Evolutionary conservation across 2,888 invertebrate genomes (phyloP).

Genomic region (Drosophila anomalipes): DNA sequence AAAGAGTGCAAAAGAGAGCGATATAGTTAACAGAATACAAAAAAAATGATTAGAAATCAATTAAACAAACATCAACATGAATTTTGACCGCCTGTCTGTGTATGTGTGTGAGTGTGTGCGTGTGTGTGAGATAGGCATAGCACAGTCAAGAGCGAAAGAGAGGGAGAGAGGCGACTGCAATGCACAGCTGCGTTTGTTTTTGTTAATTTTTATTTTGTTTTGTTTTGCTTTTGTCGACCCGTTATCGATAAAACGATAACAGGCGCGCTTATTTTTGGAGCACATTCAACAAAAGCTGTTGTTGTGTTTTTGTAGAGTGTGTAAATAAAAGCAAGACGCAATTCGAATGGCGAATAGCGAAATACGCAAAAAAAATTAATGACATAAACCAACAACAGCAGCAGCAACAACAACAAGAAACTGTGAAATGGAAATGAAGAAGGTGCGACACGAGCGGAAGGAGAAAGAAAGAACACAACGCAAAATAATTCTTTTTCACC

Average conservation of each 20-base stretch:
- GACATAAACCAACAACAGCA: conserved; percentile 32
- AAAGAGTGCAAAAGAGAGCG: conserved; percentile 16
- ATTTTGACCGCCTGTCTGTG: conserved; percentile 7
- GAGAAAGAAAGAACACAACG: conserved; percentile 8
- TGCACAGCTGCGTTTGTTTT: conserved; percentile 25
- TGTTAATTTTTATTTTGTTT: conserved; percentile 25
- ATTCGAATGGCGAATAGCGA: conserved; percentile 58
- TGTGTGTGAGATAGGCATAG: conserved; percentile 5
- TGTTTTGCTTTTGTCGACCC: conserved; percentile 45
- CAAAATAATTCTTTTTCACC: neutral
- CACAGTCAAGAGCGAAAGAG: conserved; percentile 2
- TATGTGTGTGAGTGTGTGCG: conserved; percentile 8
- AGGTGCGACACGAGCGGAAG: conserved; percentile 29
- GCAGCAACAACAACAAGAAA: conserved; percentile 10
- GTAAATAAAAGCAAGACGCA: conserved; percentile 69
- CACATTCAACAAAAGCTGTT: conserved; percentile 28
- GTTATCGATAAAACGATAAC: conserved; percentile 76
- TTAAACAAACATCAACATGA: conserved; percentile 71
- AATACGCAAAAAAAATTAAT: conserved; percentile 45
- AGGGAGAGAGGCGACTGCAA: conserved; percentile 8
- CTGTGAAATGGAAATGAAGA: conserved; percentile 37
- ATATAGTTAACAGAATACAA: conserved; percentile 29
- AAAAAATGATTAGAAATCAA: conserved; percentile 75
- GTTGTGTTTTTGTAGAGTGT: conserved; percentile 46
- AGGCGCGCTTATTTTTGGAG: conserved; percentile 68